Evolutionary conservation across 1,140 invertebrate species (phyloP), one percentile per base, ranked within the genome.

Genomic region (Calosoma granatense): DNA sequence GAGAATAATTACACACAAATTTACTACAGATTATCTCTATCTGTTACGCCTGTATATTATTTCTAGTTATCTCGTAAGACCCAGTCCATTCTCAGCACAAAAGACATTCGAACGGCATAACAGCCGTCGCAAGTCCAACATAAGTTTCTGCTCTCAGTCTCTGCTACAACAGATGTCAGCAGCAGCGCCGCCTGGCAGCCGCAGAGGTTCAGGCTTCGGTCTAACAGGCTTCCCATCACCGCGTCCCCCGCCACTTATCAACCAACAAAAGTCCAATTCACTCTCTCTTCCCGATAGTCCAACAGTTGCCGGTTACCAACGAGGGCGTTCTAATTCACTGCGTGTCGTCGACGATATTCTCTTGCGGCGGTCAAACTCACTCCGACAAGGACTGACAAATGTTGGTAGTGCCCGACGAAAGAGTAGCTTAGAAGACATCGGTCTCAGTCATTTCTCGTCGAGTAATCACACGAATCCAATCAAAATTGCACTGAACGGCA

Each of bases 71-170:
- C 73, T 94, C 60, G 89, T 95, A 6, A 78, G 91, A 1, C 92
- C 92, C 0, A 92, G 88, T 64, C 91, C 92, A 2, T 94, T 94
- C 66, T 92, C 90, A 20, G 91, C 90, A 2, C 90, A 94, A 70
- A 95, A 94, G 73, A 93, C 91, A 1, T 95, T 94, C 71, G 91
- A 93, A 66, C 76, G 90, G 1, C 90, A 93, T 74, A 94, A 94
- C 70, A 90, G 87, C 26, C 76, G 90, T 1, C 78, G 90, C n/a
- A 92, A 92, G 71, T 92, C 88, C 30, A 90, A 92, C 73, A 92
- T 94, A 60, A 92, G 89, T 64, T 91, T 92, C 72, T 91, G 87
- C 67, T 90, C 87, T 26, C 84, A 87, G 62, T 79, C 77, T 47
- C 61, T 81, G 53, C 78, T 85, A 15, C 79, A 86, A 58, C 81